A percentile compares a stretch with the other conserved stretches of the same genome.
Evolutionary conservation across 2,797 vertebrate species (phyloP).

Genomic region (Melanotaenia pygmaea): DNA sequence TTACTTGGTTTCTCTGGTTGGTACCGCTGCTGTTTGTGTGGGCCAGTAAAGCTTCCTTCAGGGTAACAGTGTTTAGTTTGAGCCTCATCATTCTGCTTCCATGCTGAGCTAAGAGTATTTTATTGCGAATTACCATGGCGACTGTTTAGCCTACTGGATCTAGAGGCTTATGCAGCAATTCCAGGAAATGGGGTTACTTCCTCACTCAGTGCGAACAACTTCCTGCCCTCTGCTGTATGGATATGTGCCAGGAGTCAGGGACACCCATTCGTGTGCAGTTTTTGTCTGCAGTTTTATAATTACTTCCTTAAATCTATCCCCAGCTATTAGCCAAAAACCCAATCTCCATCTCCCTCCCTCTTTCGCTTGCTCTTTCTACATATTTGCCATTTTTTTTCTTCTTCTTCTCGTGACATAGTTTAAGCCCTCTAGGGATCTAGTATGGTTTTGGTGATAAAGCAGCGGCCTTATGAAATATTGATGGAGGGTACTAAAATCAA

Average conservation of each 20-base stretch:
- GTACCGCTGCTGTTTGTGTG: constrained; percentile 68
- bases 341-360: constrained; percentile 14
- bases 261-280: constrained; percentile 66
- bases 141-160: constrained; percentile 71
- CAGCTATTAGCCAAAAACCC: constrained; percentile 64
- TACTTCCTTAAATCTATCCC: constrained; percentile 81
- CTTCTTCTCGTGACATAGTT: constrained; percentile 45
- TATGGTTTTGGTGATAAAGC: constrained; percentile 29
- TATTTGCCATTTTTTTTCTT: constrained; percentile 23
- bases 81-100: constrained; percentile 68
- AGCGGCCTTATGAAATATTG: constrained; percentile 48
- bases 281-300: constrained; percentile 78
- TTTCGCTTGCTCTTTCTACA: not conserved
- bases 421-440: constrained; percentile 35
- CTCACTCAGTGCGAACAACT: constrained; percentile 86
- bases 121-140: constrained; percentile 77
- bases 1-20: constrained; percentile 28
- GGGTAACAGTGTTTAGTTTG: constrained; percentile 72
- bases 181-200: constrained; percentile 87
- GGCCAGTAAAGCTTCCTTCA: constrained; percentile 68
- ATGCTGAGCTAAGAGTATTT: constrained; percentile 76
- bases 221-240: constrained; percentile 81
- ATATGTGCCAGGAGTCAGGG: constrained; percentile 71
- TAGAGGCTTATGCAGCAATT: constrained; percentile 78
- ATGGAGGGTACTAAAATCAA: constrained; percentile 23